Percentiles rank a stretch among this genome's conserved stretches.
phyloP scores from a whole-genome alignment of 2,797 vertebrate genomes.

The Sciaenops ocellatus region DNA sequence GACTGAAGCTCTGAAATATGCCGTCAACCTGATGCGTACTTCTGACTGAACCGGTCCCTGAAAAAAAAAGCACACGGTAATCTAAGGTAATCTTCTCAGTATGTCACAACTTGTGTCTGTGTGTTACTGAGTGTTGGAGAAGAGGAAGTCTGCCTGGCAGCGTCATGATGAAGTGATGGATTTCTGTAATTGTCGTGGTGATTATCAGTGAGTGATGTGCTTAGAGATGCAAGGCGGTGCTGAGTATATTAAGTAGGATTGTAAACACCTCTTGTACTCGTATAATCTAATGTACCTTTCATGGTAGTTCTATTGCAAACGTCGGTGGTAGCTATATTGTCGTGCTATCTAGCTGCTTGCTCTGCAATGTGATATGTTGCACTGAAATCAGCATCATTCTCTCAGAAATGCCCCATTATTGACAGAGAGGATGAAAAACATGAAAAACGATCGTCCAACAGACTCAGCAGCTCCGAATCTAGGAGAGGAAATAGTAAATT shows the following conservation, averaged over 20 bases:
- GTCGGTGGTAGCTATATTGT: constrained; percentile 75
- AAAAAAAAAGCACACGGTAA: constrained; percentile 26
- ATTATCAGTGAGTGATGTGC: constrained; percentile 65
- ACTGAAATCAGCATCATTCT: constrained; percentile 72
- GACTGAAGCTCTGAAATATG: constrained; percentile 40
- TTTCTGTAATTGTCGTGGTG: constrained; percentile 58
- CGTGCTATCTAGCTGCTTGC: constrained; percentile 79
- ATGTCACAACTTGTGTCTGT: constrained; percentile 86
- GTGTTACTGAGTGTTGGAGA: constrained; percentile 70
- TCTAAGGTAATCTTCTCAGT: constrained; percentile 56
- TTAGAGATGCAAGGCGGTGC: constrained; percentile 55
- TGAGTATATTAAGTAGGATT: constrained; percentile 70
- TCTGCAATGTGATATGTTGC: constrained; percentile 77
- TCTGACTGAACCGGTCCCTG: constrained; percentile 10
- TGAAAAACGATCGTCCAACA: constrained; percentile 28
- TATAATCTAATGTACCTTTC: constrained; percentile 75
- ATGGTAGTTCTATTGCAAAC: constrained; percentile 76
- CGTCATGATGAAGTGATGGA: constrained; percentile 22
- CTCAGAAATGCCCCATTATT: constrained; percentile 48
- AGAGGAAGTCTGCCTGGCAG: constrained; percentile 11
- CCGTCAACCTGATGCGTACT: constrained; percentile 19
- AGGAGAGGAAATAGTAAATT: constrained; percentile 48
- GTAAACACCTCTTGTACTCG: constrained; percentile 69
- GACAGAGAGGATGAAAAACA: constrained; percentile 29
- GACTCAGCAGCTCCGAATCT: constrained; percentile 35